Conservation (phyloP, 2,113 vertebrate species). For the Amazona guildingii region DNA sequence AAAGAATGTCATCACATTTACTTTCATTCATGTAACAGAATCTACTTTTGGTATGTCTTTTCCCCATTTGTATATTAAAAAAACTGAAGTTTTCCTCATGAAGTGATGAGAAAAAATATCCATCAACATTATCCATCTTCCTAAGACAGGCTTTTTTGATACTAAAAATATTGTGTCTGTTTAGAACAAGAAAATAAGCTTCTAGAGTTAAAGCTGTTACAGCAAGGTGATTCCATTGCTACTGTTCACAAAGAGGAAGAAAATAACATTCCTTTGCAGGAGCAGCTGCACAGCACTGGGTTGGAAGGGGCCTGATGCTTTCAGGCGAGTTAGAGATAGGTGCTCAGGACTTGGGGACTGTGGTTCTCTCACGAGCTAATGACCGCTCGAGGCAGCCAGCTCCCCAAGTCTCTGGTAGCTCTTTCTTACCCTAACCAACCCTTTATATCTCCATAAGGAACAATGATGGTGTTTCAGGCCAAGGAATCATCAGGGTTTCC, state of each 20-base stretch:
- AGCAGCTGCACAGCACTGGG: not conserved
- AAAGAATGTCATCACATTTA: slow-evolving; percentile 5
- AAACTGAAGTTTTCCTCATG: not conserved
- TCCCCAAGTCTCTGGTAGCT: not conserved
- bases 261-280: not conserved
- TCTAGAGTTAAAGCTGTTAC: not conserved
- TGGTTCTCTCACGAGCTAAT: not conserved
- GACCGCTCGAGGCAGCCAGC: not conserved
- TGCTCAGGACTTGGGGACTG: not conserved
- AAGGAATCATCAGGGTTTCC: not conserved
- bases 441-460: not conserved
- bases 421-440: not conserved
- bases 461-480: not conserved
- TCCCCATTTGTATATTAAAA: not conserved
- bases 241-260: not conserved
- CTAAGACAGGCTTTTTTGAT: not conserved
- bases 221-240: not conserved
- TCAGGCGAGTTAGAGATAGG: not conserved
- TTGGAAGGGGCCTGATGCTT: not conserved
- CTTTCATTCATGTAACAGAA: not conserved
- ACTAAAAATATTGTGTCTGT: not conserved
- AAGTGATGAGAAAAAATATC: not conserved
- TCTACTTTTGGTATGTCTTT: not conserved
- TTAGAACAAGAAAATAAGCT: not conserved
- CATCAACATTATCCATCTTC: not conserved